Conservation (phyloP, 37 sponge, comb jelly and placozoan species). For the Bolinopsis microptera region DNA sequence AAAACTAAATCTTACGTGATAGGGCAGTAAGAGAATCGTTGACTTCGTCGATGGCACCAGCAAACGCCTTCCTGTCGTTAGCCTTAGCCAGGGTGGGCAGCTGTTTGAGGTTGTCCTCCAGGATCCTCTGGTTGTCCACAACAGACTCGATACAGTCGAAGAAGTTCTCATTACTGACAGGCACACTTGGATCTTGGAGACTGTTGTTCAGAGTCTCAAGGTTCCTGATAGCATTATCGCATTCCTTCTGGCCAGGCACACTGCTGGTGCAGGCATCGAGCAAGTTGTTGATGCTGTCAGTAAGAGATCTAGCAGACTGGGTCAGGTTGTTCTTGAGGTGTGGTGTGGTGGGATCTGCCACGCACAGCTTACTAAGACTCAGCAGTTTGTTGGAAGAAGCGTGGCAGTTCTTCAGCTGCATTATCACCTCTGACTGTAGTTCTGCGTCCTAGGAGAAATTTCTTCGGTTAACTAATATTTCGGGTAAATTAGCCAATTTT, state of each 20-base stretch:
- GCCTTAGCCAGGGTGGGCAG: slow-evolving; percentile 54
- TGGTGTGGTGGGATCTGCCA: slow-evolving; percentile 96
- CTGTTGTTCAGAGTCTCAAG: slow-evolving; percentile 74
- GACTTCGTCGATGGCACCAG: slow-evolving; percentile 37
- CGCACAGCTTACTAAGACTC: slow-evolving; percentile 83
- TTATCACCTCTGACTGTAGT: slow-evolving; percentile 44
- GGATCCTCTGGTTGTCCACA: slow-evolving; percentile 73
- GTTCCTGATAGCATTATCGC: slow-evolving; percentile 95
- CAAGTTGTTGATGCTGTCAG: slow-evolving; percentile 95
- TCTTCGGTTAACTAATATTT: too few relatives aligned
- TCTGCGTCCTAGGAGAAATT: slow-evolving; percentile 43
- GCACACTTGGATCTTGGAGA: slow-evolving; percentile 86
- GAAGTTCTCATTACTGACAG: slow-evolving; percentile 86
- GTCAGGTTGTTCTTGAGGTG: slow-evolving; percentile 91
- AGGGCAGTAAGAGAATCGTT: slow-evolving; percentile 46
- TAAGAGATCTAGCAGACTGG: slow-evolving; percentile 84
- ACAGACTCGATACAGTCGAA: slow-evolving; percentile 96
- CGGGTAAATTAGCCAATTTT: too few relatives aligned
- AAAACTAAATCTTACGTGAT: too few relatives aligned
- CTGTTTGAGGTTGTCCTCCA: slow-evolving; percentile 62
- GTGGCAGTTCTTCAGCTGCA: slow-evolving; percentile 60
- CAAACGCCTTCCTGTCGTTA: slow-evolving; percentile 39
- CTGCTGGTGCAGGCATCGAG: slow-evolving; percentile 86
- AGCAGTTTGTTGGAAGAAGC: slow-evolving; percentile 80
- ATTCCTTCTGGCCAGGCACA: slow-evolving; percentile 96